Evolutionary conservation across 2,113 vertebrate genomes (phyloP), one percentile per base, ranked within the genome.

Genomic region (Phainopepla nitens): DNA sequence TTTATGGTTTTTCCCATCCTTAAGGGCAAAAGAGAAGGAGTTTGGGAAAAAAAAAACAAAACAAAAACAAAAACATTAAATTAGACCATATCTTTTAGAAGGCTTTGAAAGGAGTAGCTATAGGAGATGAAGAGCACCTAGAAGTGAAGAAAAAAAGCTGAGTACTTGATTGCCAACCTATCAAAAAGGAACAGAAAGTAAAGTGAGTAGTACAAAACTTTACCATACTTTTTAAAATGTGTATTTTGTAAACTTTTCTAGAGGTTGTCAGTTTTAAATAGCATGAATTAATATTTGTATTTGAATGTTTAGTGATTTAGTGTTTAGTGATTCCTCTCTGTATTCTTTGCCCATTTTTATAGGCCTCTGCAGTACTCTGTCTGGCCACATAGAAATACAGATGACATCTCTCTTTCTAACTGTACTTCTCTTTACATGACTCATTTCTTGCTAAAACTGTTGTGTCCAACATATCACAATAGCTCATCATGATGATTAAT

Each of bases 401-500:
- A 77, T 62, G 22, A 35, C 13, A 60, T 51, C n/a, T 65, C 15
- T 84, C 23, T 69, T 54, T 71, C 42, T 57, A 50, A 28, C 15
- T 75, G 13, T 6, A 31, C 5, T 82, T 19, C 31, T 90, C 51
- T 83, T 69, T 68, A 35, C 13, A 23, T 75, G 65, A 84, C n/a
- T 87, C 69, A 89, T 83, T 95, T 90, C 56, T 87, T 7, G 0
- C 64, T 92, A 78, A 89, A 83, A 60, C 14, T 53, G 6, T 54
- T 90, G 80, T 71, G 60, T 78, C 64, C 89, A 84, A 62, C 13
- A 25, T 36, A 81, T 78, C 82, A 90, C 72, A 78, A 87, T 66
- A 69, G 35, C 47, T 89, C 86, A 93, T 90, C 51, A 81, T 70
- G 35, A 61, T 72, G 49, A 94, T 83, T 93, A 94, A 89, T 68